Percentiles rank a stretch among this genome's conserved stretches.
Conservation (phyloP, 1,140 invertebrate genomes). For the Papilio machaon region DNA sequence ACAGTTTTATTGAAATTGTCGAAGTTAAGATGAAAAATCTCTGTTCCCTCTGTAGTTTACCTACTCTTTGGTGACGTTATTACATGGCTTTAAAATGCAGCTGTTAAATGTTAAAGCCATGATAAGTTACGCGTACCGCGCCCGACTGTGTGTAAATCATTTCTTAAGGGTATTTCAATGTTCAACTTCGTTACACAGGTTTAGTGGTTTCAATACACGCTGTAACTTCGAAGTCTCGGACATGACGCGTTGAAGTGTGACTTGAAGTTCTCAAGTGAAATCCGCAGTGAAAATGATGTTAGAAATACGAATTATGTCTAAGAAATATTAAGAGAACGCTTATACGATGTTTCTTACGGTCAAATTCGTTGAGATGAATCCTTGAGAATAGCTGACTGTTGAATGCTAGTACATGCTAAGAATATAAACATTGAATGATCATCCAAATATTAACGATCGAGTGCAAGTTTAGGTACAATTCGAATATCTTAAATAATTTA, state of each 20-base stretch:
- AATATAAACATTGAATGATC: slow-evolving; percentile 70
- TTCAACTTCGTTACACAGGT: background rate
- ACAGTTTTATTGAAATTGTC: slow-evolving; percentile 26
- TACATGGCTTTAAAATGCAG: background rate
- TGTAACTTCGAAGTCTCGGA: background rate
- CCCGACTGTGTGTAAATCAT: background rate
- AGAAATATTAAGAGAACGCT: slow-evolving; percentile 63
- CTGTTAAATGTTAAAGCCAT: slow-evolving; percentile 3
- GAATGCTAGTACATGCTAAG: slow-evolving; percentile 69
- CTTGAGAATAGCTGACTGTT: slow-evolving; percentile 48
- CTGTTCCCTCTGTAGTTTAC: background rate
- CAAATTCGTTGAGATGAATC: slow-evolving; percentile 71
- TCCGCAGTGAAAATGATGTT: slow-evolving; percentile 57
- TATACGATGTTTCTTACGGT: slow-evolving; percentile 59
- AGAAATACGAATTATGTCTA: slow-evolving; percentile 55
- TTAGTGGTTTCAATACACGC: background rate
- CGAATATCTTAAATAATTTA: slow-evolving; percentile 77
- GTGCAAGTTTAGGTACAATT: slow-evolving; percentile 70
- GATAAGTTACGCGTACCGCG: too few species aligned
- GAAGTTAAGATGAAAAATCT: slow-evolving; percentile 15
- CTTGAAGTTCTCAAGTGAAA: slow-evolving; percentile 33
- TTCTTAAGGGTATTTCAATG: background rate
- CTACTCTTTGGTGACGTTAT: background rate
- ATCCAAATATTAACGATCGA: slow-evolving; percentile 65
- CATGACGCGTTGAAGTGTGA: background rate